A percentile compares a stretch with the other conserved stretches of the same genome.
Evolutionary conservation across 2,888 invertebrate genomes (phyloP).

Genomic region (Urechis unicinctus): DNA sequence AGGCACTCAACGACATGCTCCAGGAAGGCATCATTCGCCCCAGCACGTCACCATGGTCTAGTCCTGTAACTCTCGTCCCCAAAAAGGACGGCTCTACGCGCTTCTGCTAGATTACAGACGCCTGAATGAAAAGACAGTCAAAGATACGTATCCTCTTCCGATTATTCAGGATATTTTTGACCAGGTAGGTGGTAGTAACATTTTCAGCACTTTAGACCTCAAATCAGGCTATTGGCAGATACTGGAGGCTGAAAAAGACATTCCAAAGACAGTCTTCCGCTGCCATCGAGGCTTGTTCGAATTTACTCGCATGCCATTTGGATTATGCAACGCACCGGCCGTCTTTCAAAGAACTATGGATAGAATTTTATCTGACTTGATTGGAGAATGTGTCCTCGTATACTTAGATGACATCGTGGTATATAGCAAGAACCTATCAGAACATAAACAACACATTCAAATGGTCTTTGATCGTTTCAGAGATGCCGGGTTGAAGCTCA

Average conservation of each 20-base stretch:
- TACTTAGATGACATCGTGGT: conserved; percentile 12
- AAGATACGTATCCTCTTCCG: no score
- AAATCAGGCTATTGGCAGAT: neutral
- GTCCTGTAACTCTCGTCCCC: no score
- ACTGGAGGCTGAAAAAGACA: neutral
- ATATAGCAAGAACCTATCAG: neutral
- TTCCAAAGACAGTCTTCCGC: neutral
- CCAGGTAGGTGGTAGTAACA: neutral
- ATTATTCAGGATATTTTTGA: no score
- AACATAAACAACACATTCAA: conserved; percentile 5
- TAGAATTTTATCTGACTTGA: neutral
- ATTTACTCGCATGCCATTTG: no score
- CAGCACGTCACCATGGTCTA: no score
- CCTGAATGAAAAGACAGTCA: no score
- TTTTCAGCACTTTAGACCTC: neutral
- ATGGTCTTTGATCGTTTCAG: no score
- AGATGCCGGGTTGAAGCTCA: neutral
- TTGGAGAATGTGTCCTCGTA: conserved; percentile 2
- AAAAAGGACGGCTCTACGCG: no score
- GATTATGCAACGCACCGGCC: no score
- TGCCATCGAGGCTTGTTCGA: neutral
- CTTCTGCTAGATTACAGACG: no score
- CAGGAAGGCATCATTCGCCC: no score
- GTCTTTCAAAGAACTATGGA: neutral
- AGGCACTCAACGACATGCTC: no score